Evolutionary conservation across 2,888 invertebrate genomes (phyloP), one percentile per base, ranked within the genome.

Genomic region (Rhyacophila evoluta): DNA sequence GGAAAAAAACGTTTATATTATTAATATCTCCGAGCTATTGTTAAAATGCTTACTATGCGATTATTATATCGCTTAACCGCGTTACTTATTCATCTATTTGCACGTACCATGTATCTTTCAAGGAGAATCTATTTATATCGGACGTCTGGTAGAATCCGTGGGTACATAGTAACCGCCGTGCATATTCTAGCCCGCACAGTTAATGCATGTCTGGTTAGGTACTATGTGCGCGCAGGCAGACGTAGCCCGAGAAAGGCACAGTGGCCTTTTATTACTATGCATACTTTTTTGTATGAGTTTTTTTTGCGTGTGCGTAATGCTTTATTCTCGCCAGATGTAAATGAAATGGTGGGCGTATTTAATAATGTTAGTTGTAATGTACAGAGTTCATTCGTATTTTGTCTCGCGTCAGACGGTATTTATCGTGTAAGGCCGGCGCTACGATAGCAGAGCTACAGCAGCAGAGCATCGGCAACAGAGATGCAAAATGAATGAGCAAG

Each of bases 111-210:
- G 77, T 77, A 79, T 37, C 76, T 70, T 79, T 79, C 79, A 79
- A 79, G 79, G 79, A 79, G 76, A 79, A 29, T 79, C 78, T 76
- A 76, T 79, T 76, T 79, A 73, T 79, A 70, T 69, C 72, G 72
- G 69, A 27, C 27, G 79, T 79, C 79, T 79, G 74, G 79, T 79
- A 55, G 55, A 55, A 55, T 55, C 55, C 55, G 55, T 19, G 55
- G 37, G 41, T 41, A 71, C 76, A 69, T 71, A 75, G 68, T 38
- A 33, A 38, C 70, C 33, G n/a, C 33, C 25, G 12, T 71, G 11
- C 36, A 27, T 25, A 27, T 11, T n/a, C 41, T 15, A 15, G 12
- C 15, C 15, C 41, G 67, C 55, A 15, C 28, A 37, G 15, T 29
- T 28, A 15, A 15, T n/a, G 36, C 36, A 15, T 72, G 37, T 33